Conservation (phyloP, 2,888 invertebrate genomes). For the Drosophila stalkeri region DNA sequence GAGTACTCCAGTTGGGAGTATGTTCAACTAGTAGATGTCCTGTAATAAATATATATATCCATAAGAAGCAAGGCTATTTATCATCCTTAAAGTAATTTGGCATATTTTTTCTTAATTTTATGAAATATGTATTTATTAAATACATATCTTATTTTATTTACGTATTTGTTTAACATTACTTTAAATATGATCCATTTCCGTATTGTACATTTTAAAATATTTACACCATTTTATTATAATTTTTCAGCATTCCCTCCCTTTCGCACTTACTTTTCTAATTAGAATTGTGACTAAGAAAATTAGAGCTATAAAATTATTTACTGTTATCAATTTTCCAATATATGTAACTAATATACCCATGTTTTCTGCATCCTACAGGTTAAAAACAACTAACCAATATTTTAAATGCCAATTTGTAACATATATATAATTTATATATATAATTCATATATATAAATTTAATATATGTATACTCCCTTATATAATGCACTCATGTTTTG, state of each 20-base stretch:
- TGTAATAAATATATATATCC: not conserved
- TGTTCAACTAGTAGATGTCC: constrained; percentile 9
- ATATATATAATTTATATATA: too few relatives aligned
- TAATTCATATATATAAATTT: too few relatives aligned
- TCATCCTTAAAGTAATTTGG: not conserved
- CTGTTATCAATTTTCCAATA: not conserved
- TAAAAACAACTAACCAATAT: not conserved
- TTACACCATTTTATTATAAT: not conserved
- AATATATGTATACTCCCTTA: too few relatives aligned
- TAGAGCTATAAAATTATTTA: not conserved
- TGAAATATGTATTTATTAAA: not conserved
- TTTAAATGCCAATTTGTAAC: not conserved
- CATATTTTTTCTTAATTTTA: not conserved
- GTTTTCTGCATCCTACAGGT: not conserved
- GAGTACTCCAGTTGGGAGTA: constrained; percentile 17
- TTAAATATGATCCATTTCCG: too few relatives aligned
- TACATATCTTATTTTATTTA: not conserved
- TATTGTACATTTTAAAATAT: too few relatives aligned
- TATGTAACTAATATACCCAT: not conserved
- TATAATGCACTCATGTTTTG: too few relatives aligned
- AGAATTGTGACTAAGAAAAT: too few relatives aligned
- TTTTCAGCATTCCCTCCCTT: not conserved
- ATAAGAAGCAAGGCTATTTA: not conserved
- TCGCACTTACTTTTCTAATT: not conserved
- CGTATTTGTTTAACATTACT: not conserved